Evolutionary conservation across 1,140 invertebrate genomes (phyloP).

Genomic region (Colletes latitarsis): DNA sequence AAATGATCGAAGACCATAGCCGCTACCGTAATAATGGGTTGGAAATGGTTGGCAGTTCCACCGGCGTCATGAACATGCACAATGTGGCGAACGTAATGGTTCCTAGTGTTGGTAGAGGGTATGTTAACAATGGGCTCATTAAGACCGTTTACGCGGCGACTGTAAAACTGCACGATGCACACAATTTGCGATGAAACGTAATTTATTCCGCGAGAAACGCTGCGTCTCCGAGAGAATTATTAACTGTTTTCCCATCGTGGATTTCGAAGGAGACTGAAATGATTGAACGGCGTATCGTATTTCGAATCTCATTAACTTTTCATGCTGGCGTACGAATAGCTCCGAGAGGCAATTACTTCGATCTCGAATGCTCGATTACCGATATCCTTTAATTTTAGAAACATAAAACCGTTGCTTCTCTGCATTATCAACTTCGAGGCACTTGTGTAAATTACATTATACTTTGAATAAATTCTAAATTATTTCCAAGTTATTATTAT

Average conservation of each 20-base stretch:
- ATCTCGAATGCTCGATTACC: background rate
- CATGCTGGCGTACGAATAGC: background rate
- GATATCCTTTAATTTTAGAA: background rate
- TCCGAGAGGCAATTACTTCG: background rate
- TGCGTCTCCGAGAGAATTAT: background rate
- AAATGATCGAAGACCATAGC: constrained; percentile 33
- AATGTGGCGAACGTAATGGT: constrained; percentile 18
- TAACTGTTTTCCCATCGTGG: background rate
- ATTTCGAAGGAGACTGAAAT: background rate
- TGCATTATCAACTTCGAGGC: too few species aligned
- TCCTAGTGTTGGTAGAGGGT: constrained; percentile 1
- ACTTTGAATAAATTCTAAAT: too few species aligned
- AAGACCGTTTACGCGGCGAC: constrained; percentile 49
- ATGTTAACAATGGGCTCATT: constrained; percentile 57
- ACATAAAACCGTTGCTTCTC: background rate
- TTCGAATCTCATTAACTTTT: background rate
- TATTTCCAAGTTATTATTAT: too few species aligned
- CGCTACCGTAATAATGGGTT: constrained; percentile 50
- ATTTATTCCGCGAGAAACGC: constrained; percentile 19
- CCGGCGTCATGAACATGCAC: constrained; percentile 12
- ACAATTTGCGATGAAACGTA: constrained; percentile 18
- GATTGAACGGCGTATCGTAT: background rate
- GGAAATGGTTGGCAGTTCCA: constrained; percentile 25
- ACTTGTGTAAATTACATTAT: too few species aligned
- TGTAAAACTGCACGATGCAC: constrained; percentile 28